Evolutionary conservation across 2,888 invertebrate species (phyloP), one percentile per base, ranked within the genome.

Genomic region (Drosophila neoperkinsi): DNA sequence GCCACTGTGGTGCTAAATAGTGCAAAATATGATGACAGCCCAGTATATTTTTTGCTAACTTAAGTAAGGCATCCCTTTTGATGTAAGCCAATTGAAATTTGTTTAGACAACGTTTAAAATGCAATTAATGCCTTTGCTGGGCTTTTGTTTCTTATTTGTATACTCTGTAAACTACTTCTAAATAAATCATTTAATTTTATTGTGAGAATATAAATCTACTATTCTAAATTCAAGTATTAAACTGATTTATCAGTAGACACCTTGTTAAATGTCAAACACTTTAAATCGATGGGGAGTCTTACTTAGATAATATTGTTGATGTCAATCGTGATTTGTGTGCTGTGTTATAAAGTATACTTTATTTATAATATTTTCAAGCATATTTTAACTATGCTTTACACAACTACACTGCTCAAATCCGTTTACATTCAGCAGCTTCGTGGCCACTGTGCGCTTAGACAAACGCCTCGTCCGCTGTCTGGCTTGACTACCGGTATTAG

Each of bases 401-500:
- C 9, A 3, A 16, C 18, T 38, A 43, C 16, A 16, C 16, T 46
- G 46, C 16, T 9, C 25, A 46, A 16, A 25, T 16, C 2, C 7
- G 16, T 4, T 13, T 1, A 4, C 4, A 46, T 36, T 33, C 25
- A 30, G 16, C 3, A 2, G 6, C 13, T 13, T 2, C 18, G 0
- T 25, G n/a, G 28, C 36, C 77, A 78, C 80, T 80, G 78, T 78
- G 77, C 72, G 28, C 10, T 7, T 36, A 34, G 57, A 30, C 59
- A 13, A 56, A 6, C 55, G 41, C 33, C 67, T 60, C 79, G 58
- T 28, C 51, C 69, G 59, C 68, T 69, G 81, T 78, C 72, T 73
- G 69, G 56, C 68, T 53, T 60, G 86, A 86, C 86, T 86, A 90
- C 86, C 86, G 88, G 86, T 85, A 85, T 90, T 89, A 74, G 74